Conservation (phyloP, 37 sponge, comb jelly and placozoan genomes). For the Agelas oroides region DNA sequence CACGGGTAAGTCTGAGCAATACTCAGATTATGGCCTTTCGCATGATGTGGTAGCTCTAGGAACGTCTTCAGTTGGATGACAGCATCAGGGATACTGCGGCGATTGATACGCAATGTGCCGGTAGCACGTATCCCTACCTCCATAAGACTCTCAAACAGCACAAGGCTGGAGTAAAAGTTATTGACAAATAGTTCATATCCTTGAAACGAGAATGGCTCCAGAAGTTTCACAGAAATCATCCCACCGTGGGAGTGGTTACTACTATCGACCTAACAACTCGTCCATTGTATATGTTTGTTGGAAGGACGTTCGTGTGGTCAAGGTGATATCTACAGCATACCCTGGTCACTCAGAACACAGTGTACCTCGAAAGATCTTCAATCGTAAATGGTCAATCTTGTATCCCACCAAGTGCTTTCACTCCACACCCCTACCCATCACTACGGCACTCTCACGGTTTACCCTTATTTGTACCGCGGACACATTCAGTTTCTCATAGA, state of each 20-base stretch:
- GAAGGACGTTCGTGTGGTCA: too few relatives aligned
- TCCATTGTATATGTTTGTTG: too few relatives aligned
- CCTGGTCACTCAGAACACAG: too few relatives aligned
- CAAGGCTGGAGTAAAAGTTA: constrained; percentile 48
- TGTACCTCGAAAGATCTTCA: too few relatives aligned
- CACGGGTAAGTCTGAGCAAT: constrained; percentile 8
- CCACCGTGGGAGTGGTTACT: constrained; percentile 15
- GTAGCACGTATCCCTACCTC: constrained; percentile 18
- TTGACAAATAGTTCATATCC: constrained; percentile 49
- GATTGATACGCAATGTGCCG: constrained; percentile 12
- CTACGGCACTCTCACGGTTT: too few relatives aligned
- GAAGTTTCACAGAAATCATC: background rate
- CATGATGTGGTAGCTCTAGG: constrained; percentile 16
- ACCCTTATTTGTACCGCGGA: too few relatives aligned
- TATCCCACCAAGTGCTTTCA: too few relatives aligned
- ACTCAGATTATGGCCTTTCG: background rate
- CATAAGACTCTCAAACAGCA: too few relatives aligned
- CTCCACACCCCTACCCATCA: too few relatives aligned
- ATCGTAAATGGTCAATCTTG: too few relatives aligned
- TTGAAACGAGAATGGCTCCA: constrained; percentile 11
- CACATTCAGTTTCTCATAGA: too few relatives aligned
- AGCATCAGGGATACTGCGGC: constrained; percentile 20
- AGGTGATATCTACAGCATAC: too few relatives aligned
- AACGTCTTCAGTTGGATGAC: background rate
- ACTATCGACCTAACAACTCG: background rate